Conservation (phyloP, 2,113 vertebrate genomes). For the Gasterosteus nipponicus region DNA sequence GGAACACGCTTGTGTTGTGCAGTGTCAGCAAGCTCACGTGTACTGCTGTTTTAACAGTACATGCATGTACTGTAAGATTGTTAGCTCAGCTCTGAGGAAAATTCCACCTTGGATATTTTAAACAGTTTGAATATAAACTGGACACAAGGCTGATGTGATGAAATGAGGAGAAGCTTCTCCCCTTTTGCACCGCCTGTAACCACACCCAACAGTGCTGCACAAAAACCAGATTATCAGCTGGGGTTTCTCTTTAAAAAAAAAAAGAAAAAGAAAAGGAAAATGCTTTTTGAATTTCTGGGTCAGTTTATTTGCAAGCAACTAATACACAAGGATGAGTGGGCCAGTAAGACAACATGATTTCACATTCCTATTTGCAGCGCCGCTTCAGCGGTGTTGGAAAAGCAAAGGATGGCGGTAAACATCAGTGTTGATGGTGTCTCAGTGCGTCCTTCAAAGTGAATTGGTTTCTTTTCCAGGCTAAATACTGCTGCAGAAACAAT, state of each 20-base stretch:
- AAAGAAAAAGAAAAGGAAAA: background rate
- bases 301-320: background rate
- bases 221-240: background rate
- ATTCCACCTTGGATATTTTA: background rate
- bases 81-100: background rate
- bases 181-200: background rate
- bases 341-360: background rate
- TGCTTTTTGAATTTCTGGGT: background rate
- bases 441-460: slow-evolving; percentile 13
- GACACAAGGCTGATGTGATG: background rate
- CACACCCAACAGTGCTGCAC: background rate
- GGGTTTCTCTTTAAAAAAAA: background rate
- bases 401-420: slow-evolving; percentile 19
- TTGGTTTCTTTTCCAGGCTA: slow-evolving; percentile 6
- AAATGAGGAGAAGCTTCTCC: background rate
- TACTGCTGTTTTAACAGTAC: background rate
- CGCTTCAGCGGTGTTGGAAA: background rate
- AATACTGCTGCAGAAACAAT: slow-evolving; percentile 31
- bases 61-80: background rate
- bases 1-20: background rate
- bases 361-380: slow-evolving; percentile 13
- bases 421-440: slow-evolving; percentile 13
- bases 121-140: background rate
- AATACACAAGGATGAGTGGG: slow-evolving; percentile 13
- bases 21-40: background rate